Conservation (phyloP, 2,113 vertebrate genomes). For the Pterophyllum scalare region DNA sequence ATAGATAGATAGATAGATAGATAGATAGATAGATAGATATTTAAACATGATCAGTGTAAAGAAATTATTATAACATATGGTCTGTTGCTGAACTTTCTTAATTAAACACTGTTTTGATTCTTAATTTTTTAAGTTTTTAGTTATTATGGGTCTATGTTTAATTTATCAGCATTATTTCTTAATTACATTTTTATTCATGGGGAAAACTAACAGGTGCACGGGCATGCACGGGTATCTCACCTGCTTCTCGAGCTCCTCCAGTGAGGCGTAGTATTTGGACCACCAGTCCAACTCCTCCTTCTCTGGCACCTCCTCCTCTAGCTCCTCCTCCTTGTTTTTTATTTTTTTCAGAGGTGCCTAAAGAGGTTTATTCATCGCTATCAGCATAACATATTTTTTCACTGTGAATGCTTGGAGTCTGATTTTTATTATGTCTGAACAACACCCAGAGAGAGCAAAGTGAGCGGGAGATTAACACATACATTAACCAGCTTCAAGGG, state of each 20-base stretch:
- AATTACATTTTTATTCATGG: neutral
- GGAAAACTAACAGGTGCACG: neutral
- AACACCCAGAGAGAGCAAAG: neutral
- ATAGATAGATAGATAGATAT: no score
- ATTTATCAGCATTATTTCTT: neutral
- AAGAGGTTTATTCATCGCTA: neutral
- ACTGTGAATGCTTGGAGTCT: neutral
- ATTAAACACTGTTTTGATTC: neutral
- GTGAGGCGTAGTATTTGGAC: conserved; percentile 93
- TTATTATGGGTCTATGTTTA: neutral
- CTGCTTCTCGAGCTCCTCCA: conserved; percentile 87
- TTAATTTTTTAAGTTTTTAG: neutral
- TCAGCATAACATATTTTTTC: neutral
- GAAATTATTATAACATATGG: fast-evolving
- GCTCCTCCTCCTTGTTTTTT: conserved; percentile 73
- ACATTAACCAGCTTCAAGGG: conserved; percentile 67
- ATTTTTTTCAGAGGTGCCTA: conserved; percentile 85
- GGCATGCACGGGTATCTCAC: conserved; percentile 62
- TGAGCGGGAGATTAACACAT: conserved; percentile 2
- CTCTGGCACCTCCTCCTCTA: conserved; percentile 89
- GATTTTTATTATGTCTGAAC: neutral
- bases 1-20: no score
- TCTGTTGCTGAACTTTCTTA: neutral
- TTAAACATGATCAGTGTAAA: neutral
- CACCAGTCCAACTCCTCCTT: conserved; percentile 95